Evolutionary conservation across 2,888 invertebrate genomes (phyloP).

Genomic region (Prenolepis imparis): DNA sequence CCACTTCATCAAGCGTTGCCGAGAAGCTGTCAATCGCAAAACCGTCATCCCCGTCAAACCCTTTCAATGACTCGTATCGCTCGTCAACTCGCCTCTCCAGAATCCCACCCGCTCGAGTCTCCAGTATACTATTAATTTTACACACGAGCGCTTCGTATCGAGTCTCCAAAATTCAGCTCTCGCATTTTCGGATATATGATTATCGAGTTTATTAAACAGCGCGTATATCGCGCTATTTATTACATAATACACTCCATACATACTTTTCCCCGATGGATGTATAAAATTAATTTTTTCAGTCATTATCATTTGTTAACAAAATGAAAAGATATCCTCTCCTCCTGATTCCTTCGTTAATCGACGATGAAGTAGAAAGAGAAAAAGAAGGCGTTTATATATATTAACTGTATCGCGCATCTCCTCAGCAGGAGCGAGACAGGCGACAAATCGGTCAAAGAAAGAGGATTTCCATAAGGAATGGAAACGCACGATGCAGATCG

Average conservation of each 20-base stretch:
- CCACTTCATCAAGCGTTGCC: slow-evolving; percentile 80
- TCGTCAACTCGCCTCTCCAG: slow-evolving; percentile 61
- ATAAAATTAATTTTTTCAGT: background rate
- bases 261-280: background rate
- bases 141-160: background rate
- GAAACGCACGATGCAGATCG: slow-evolving; percentile 11
- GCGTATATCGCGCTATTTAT: background rate
- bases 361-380: background rate
- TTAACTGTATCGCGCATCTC: background rate
- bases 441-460: slow-evolving; percentile 26
- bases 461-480: slow-evolving; percentile 2
- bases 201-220: background rate
- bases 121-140: background rate
- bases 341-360: background rate
- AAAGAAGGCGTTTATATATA: background rate
- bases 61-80: slow-evolving; percentile 69
- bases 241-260: background rate
- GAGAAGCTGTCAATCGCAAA: slow-evolving; percentile 83
- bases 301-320: background rate
- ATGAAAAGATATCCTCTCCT: background rate
- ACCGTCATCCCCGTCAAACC: slow-evolving; percentile 72
- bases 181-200: background rate
- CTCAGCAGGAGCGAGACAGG: background rate
- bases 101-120: slow-evolving; percentile 25
- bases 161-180: slow-evolving; percentile 9